Conservation (phyloP, 2,888 invertebrate genomes). For the Zygogramma bicolorata region DNA sequence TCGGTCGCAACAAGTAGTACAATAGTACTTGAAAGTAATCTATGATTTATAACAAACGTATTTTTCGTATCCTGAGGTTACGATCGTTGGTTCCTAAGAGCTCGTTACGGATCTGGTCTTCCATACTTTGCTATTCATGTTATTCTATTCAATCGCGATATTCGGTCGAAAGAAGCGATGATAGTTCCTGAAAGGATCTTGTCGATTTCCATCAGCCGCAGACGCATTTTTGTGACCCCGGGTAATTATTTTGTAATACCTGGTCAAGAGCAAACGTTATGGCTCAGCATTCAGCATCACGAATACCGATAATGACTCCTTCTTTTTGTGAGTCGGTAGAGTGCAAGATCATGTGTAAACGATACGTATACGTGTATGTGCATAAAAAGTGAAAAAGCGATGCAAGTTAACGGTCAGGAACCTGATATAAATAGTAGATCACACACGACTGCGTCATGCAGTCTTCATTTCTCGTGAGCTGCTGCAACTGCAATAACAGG, state of each 20-base stretch:
- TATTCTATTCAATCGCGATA: not conserved
- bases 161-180: not conserved
- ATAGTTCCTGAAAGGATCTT: not conserved
- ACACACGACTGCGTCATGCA: slow-evolving; percentile 36
- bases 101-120: not conserved
- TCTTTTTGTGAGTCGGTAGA: slow-evolving; percentile 29
- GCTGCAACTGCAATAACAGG: slow-evolving; percentile 8
- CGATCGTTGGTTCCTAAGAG: not conserved
- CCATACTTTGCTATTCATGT: not conserved
- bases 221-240: not conserved
- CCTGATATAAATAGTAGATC: slow-evolving; percentile 46
- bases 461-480: slow-evolving; percentile 22
- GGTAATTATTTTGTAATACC: slow-evolving; percentile 24
- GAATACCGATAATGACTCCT: slow-evolving; percentile 35
- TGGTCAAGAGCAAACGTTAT: slow-evolving; percentile 9
- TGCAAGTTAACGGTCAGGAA: slow-evolving; percentile 36
- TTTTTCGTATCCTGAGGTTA: too few species aligned
- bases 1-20: too few species aligned
- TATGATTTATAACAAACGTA: too few species aligned
- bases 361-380: slow-evolving; percentile 27
- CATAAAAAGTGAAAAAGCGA: slow-evolving; percentile 31
- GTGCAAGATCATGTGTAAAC: slow-evolving; percentile 36
- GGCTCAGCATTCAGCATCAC: slow-evolving; percentile 31
- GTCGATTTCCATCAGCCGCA: not conserved
- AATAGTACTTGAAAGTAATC: too few species aligned